A percentile compares a stretch with the other conserved stretches of the same genome.
Evolutionary conservation across 1,140 invertebrate species (phyloP).

Genomic region (Ectropis grisescens): DNA sequence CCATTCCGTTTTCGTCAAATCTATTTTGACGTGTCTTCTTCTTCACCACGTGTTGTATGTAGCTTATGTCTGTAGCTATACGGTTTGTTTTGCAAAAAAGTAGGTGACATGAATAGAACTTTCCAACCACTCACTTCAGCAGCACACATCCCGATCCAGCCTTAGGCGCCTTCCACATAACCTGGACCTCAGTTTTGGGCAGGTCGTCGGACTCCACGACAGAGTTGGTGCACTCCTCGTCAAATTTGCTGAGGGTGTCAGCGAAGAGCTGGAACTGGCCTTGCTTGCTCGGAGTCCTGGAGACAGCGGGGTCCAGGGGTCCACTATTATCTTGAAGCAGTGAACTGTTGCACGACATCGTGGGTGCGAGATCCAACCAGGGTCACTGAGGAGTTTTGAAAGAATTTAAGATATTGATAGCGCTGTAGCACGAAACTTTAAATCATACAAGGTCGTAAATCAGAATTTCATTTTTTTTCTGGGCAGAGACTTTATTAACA

Average conservation of each 20-base stretch:
- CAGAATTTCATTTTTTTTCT: too few relatives aligned
- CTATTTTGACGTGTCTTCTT: too few relatives aligned
- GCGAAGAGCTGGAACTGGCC: conserved; percentile 87
- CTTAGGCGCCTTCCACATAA: conserved; percentile 91
- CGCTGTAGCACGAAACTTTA: too few relatives aligned
- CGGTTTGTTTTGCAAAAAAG: too few relatives aligned
- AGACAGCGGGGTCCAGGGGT: conserved; percentile 70
- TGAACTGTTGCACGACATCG: conserved; percentile 84
- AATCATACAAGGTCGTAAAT: too few relatives aligned
- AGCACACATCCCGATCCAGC: conserved; percentile 87
- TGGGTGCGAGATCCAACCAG: conserved; percentile 81
- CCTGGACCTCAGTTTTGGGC: conserved; percentile 89
- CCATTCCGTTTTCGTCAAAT: too few relatives aligned
- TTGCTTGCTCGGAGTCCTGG: conserved; percentile 67
- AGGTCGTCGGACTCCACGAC: conserved; percentile 83
- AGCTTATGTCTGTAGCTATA: too few relatives aligned
- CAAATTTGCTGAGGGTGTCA: conserved; percentile 82
- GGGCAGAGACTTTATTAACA: too few relatives aligned
- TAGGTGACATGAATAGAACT: too few relatives aligned
- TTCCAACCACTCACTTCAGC: conserved; percentile 80
- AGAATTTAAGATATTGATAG: too few relatives aligned
- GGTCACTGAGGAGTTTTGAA: too few relatives aligned
- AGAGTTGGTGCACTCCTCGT: conserved; percentile 90
- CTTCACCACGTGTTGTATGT: too few relatives aligned
- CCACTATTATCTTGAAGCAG: conserved; percentile 86